Conservation (phyloP, 1,140 invertebrate genomes). For the Drosophila kanapiae region DNA sequence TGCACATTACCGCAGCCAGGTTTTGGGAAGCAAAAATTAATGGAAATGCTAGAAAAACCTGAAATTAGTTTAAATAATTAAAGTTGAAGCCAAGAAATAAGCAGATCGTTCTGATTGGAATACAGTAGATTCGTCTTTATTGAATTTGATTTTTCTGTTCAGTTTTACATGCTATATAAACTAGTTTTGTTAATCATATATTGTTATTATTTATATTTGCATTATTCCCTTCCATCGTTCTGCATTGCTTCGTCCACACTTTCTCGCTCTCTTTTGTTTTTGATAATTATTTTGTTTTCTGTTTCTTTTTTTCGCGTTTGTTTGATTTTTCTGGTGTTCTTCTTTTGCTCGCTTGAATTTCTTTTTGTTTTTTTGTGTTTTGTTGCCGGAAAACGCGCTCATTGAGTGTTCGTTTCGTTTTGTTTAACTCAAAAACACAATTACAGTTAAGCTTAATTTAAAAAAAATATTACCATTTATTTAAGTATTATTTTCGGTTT, state of each 20-base stretch:
- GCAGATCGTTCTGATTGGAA: conserved; percentile 55
- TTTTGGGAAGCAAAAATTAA: too few relatives aligned
- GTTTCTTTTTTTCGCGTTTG: conserved; percentile 14
- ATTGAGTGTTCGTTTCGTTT: neutral
- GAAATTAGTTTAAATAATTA: too few relatives aligned
- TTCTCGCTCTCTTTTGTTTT: conserved; percentile 7
- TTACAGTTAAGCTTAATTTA: conserved; percentile 38
- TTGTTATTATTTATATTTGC: conserved; percentile 74
- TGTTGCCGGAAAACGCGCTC: conserved; percentile 5
- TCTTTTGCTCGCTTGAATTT: neutral
- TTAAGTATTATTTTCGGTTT: conserved; percentile 16
- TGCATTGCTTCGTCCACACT: conserved; percentile 1
- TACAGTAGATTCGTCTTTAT: conserved; percentile 83
- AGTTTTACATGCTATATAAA: conserved; percentile 82
- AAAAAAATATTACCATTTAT: conserved; percentile 47
- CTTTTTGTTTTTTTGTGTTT: conserved; percentile 2
- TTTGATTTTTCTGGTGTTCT: conserved; percentile 28
- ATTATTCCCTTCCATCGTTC: conserved; percentile 22
- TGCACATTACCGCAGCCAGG: too few relatives aligned
- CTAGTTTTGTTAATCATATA: conserved; percentile 69
- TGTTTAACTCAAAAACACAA: conserved; percentile 36
- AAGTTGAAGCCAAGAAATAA: neutral
- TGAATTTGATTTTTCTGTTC: conserved; percentile 83
- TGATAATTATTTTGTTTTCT: conserved; percentile 28
- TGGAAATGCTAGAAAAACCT: too few relatives aligned